Evolutionary conservation across 2,888 invertebrate genomes (phyloP).

Genomic region (Pseudococcus viburni): DNA sequence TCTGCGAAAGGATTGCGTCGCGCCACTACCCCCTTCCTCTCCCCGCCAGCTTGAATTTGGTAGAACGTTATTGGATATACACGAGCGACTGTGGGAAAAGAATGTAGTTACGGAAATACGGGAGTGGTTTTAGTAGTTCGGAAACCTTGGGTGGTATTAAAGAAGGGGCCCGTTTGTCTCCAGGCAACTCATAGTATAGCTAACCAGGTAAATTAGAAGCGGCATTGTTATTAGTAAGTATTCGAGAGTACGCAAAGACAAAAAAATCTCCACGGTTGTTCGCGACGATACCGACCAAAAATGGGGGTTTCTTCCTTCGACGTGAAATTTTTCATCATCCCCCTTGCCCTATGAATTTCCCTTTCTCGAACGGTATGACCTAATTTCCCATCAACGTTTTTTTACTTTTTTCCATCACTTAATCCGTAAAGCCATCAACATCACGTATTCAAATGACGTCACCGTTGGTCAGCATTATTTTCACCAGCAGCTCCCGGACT

Average conservation of each 20-base stretch:
- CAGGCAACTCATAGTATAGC: constrained; percentile 35
- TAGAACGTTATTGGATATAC: constrained; percentile 42
- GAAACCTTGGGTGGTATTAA: constrained; percentile 60
- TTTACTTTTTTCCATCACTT: background rate
- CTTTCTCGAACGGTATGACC: background rate
- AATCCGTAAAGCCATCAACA: constrained; percentile 41
- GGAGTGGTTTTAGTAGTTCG: constrained; percentile 53
- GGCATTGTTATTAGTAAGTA: constrained; percentile 44
- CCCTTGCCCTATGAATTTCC: background rate
- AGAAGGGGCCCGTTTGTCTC: constrained; percentile 49
- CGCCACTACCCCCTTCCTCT: background rate
- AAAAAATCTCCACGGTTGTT: background rate
- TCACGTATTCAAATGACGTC: constrained; percentile 45
- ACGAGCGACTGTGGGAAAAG: constrained; percentile 55
- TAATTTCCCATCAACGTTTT: constrained; percentile 26
- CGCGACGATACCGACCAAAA: background rate
- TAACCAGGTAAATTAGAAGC: constrained; percentile 52
- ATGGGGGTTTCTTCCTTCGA: background rate
- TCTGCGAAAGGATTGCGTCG: background rate
- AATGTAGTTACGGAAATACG: constrained; percentile 62
- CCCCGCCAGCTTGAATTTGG: background rate
- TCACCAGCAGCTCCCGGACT: constrained; percentile 18
- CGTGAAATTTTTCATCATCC: background rate
- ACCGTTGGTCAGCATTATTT: constrained; percentile 36
- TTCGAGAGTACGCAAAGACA: constrained; percentile 40